Conservation (phyloP, 2,113 vertebrate species). For the Amphiprion ocellaris region DNA sequence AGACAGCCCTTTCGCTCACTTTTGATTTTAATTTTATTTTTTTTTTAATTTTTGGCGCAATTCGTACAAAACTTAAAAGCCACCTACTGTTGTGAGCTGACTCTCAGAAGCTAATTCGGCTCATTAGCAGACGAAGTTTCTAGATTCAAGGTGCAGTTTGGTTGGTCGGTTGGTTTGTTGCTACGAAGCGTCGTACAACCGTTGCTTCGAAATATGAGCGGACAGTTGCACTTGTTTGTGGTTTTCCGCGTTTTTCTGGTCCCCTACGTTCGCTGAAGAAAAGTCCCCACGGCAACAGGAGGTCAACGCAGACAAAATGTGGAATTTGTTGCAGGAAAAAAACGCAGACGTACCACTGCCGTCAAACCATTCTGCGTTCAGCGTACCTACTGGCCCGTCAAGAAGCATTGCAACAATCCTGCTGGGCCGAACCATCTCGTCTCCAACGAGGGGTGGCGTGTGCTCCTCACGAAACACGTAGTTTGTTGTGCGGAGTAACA, state of each 20-base stretch:
- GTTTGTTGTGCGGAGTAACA: background rate
- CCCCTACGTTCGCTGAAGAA: slow-evolving; percentile 7
- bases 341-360: background rate
- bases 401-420: slow-evolving; percentile 77
- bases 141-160: slow-evolving; percentile 62
- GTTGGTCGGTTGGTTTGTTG: slow-evolving; percentile 1
- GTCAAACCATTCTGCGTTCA: slow-evolving; percentile 45
- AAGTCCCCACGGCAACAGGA: background rate
- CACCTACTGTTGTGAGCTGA: slow-evolving; percentile 7
- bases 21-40: background rate
- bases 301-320: background rate
- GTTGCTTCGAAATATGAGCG: slow-evolving; percentile 43
- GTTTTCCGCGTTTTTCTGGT: background rate
- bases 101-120: background rate
- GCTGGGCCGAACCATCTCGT: slow-evolving; percentile 68
- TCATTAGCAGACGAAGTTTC: slow-evolving; percentile 66
- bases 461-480: no score
- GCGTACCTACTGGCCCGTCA: slow-evolving; percentile 50
- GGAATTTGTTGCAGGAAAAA: background rate
- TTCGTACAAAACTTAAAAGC: slow-evolving; percentile 6
- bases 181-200: slow-evolving; percentile 69
- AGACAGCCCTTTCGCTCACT: slow-evolving; percentile 18
- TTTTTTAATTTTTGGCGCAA: background rate
- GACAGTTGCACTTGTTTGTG: slow-evolving; percentile 39
- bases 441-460: background rate